Conservation (phyloP, 2,797 vertebrate species). For the Borostomias antarcticus region DNA sequence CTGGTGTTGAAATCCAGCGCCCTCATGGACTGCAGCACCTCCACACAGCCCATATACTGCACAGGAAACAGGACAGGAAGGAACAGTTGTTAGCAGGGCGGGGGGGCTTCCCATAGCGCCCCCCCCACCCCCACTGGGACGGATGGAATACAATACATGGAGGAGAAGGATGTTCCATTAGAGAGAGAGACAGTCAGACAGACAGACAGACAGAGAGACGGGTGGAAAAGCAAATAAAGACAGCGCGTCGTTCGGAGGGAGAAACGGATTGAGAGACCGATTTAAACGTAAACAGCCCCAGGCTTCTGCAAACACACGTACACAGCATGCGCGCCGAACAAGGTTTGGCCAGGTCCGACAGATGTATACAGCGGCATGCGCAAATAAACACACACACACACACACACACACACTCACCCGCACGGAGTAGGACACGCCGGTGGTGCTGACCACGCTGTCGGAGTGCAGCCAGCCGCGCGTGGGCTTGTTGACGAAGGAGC, state of each 20-base stretch:
- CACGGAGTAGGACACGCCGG: slow-evolving; percentile 93
- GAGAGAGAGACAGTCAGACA: not conserved
- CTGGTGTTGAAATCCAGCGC: slow-evolving; percentile 96
- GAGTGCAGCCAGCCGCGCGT: slow-evolving; percentile 95
- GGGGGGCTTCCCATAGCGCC: not conserved
- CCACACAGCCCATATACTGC: slow-evolving; percentile 98
- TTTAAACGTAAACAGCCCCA: no score
- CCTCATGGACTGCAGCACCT: slow-evolving; percentile 97
- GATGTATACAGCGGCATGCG: not conserved
- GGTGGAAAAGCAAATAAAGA: not conserved
- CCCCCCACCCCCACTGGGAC: slow-evolving; percentile 22
- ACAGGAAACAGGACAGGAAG: slow-evolving; percentile 64
- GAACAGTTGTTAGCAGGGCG: slow-evolving; percentile 42
- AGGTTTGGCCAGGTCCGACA: not conserved
- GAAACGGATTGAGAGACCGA: not conserved
- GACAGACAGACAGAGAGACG: not conserved
- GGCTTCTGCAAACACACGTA: not conserved
- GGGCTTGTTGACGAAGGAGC: slow-evolving; percentile 98
- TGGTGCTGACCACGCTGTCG: slow-evolving; percentile 91
- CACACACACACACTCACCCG: slow-evolving; percentile 76
- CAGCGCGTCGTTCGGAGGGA: not conserved
- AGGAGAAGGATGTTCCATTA: not conserved
- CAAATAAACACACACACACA: not conserved
- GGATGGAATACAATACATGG: slow-evolving; percentile 8
- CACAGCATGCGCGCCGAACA: not conserved